Conservation (phyloP, 2,797 vertebrate genomes). For the Premnoplex brunnescens region DNA sequence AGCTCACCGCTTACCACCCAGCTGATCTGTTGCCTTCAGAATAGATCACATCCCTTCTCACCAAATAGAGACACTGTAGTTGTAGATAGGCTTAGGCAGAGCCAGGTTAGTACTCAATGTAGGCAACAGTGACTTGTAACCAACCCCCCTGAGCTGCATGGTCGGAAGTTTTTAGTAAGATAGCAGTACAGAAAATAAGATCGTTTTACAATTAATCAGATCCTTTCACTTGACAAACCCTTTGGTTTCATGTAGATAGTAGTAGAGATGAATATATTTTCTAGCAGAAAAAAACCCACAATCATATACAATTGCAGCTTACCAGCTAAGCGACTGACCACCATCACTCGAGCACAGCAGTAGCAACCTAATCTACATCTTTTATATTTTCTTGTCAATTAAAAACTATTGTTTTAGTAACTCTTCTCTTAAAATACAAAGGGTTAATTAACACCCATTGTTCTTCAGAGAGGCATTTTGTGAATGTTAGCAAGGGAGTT, state of each 20-base stretch:
- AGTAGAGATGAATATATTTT: not conserved
- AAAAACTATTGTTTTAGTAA: not conserved
- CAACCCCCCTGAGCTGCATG: not conserved
- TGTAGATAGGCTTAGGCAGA: not conserved
- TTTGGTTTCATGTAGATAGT: not conserved
- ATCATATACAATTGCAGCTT: not conserved
- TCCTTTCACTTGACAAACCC: not conserved
- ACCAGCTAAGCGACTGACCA: fast-evolving
- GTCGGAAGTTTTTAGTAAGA: not conserved
- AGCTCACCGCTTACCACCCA: not conserved
- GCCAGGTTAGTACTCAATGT: fast-evolving
- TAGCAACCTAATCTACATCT: not conserved
- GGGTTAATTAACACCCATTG: not conserved
- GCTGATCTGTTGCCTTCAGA: not conserved
- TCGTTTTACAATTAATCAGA: not conserved
- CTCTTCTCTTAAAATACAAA: not conserved
- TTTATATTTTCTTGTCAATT: not conserved
- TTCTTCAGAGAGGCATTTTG: not conserved
- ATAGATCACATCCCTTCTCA: not conserved
- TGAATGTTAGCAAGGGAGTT: not conserved
- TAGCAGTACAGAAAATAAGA: not conserved
- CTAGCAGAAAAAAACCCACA: not conserved
- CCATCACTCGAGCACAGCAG: not conserved
- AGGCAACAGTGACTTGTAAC: not conserved
- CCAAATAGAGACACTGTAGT: not conserved